A percentile compares a stretch with the other conserved stretches of the same genome.
Conservation (phyloP, 2,888 invertebrate genomes). For the Acronicta leporina region DNA sequence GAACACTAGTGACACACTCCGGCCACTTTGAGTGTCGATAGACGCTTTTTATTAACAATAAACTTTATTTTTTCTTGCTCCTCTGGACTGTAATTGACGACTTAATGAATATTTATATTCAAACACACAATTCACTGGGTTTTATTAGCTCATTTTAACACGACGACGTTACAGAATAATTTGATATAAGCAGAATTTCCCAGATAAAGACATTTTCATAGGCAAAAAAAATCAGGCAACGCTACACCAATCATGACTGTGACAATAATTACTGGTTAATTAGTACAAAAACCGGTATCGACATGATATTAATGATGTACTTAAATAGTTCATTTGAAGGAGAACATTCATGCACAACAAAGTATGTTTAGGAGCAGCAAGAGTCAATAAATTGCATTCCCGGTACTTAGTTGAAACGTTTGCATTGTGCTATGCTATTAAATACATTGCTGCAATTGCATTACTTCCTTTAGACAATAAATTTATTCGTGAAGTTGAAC, state of each 20-base stretch:
- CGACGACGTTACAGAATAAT: slow-evolving; percentile 15
- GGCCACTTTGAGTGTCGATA: slow-evolving; percentile 61
- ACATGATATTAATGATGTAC: not conserved
- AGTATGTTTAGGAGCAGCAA: slow-evolving; percentile 63
- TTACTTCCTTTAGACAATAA: slow-evolving; percentile 69
- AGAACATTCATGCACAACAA: slow-evolving; percentile 57
- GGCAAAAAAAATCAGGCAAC: not conserved
- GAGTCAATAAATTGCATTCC: slow-evolving; percentile 70
- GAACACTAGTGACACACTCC: slow-evolving; percentile 64
- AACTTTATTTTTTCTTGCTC: slow-evolving; percentile 26
- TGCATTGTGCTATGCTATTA: slow-evolving; percentile 69
- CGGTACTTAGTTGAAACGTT: slow-evolving; percentile 68
- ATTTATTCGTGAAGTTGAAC: slow-evolving; percentile 55
- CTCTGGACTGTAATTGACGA: slow-evolving; percentile 29
- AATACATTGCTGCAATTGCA: slow-evolving; percentile 73
- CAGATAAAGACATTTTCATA: not conserved
- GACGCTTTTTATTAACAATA: slow-evolving; percentile 41
- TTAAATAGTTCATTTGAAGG: slow-evolving; percentile 42
- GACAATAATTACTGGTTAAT: not conserved
- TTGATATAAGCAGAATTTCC: slow-evolving; percentile 7
- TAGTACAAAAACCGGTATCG: too few relatives aligned
- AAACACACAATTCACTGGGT: slow-evolving; percentile 22
- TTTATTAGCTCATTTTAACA: slow-evolving; percentile 25
- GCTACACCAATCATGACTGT: not conserved
- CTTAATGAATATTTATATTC: slow-evolving; percentile 33